Base-by-base conservation (phyloP, 1,140 invertebrate genomes). In the Diachasmimorpha longicaudata region DNA sequence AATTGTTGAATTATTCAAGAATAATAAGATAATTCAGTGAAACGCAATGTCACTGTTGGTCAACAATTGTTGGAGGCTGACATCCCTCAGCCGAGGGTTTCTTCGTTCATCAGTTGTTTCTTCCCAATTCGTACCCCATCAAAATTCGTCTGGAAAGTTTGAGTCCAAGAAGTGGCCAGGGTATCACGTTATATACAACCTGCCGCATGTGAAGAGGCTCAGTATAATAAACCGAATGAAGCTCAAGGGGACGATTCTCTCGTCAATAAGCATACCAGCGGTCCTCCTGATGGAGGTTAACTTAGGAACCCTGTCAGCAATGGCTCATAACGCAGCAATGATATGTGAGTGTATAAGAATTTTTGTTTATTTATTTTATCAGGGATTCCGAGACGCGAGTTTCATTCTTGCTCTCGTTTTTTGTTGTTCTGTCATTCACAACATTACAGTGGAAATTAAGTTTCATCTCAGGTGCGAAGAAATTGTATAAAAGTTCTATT, bases 161-260 rank as follows among this genome's bases (percentile, higher is more conserved):
- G 70, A 69, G 44, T 68, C 55, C 6, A 58, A 39, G 42, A 78
- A 31, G 39, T 83, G 72, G 72, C 79, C 81, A 8, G 81, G 48
- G 44, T 79, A 82, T 21, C 46, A 78, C 37, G 0, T 80, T n/a
- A 52, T 85, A 0, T 85, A 82, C 37, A 44, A 6, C 0, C 76
- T 80, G 52, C 69, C 81, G 10, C 13, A 25, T 0, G 23, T 79
- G 4, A 58, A 3, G 2, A 8, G 5, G 6, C 4, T 25, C 5
- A 36, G 23, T 10, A 0, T 21, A 10, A 9, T 82, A 1, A 84
- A 82, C 48, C 6, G 44, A 67, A 0, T 74, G 1, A 85, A 85
- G 42, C 48, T 42, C 11, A 44, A 25, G 21, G 5, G 37, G 11
- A 78, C 78, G 4, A 3, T 80, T 25, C 0, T 37, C 0, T 0